These are phyloP conservation scores for Rhizomys pruinosus DNA, from an alignment of 2,113 vertebrate species.

Conservation along the genomic window DNA sequence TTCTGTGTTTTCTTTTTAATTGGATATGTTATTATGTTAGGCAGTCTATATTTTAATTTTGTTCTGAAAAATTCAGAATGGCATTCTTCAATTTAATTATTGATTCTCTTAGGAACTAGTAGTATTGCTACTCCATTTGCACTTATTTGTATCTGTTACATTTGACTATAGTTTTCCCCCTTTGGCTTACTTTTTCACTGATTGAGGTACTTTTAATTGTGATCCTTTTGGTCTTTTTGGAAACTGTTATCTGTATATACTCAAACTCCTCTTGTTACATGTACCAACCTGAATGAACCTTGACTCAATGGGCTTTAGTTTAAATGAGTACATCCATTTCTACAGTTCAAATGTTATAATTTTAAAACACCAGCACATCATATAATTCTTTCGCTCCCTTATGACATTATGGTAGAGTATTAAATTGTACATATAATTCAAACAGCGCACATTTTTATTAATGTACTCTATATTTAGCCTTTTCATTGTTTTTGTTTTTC, in stretches of 20 bases:
- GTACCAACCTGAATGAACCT: not conserved
- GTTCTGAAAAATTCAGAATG: not conserved
- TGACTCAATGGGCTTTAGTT: slow-evolving; percentile 1
- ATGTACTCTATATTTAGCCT: not conserved
- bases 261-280: not conserved
- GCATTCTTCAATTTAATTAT: not conserved
- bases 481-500: slow-evolving; percentile 26
- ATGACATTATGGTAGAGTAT: not conserved
- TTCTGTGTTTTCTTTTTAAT: not conserved
- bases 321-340: not conserved
- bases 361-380: not conserved
- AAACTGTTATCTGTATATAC: too few species aligned
- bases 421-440: not conserved
- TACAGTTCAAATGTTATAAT: not conserved
- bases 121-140: not conserved
- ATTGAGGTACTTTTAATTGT: not conserved
- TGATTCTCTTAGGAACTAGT: not conserved
- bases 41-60: not conserved
- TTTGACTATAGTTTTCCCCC: not conserved
- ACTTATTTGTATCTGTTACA: not conserved
- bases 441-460: not conserved
- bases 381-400: not conserved
- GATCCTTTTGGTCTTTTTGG: not conserved
- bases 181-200: not conserved
- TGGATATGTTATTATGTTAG: not conserved